Base-by-base conservation (phyloP, 2,888 invertebrate genomes). In the Chouioia cunea region DNA sequence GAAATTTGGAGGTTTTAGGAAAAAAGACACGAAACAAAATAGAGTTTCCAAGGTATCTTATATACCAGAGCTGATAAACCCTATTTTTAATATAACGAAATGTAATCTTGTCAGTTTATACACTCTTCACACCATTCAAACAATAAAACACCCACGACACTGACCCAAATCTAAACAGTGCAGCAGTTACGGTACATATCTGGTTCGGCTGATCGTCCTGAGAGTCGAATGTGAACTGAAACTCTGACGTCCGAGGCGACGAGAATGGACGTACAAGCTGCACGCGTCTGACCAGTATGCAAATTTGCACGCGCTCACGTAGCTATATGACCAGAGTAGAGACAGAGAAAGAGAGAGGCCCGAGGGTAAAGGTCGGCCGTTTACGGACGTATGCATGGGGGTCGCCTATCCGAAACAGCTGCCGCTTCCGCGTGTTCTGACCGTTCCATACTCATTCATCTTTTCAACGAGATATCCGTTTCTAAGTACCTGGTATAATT, bases 241-340 rank as follows among this genome's bases (percentile, higher is more conserved):
- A 53, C 53, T 53, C 22, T 6, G 22, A 53, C 15, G 22, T 14
- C 8, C 53, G 20, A 14, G 36, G 36, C 36, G 36, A 36, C 36
- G 36, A 36, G 36, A 36, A 36, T 36, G 10, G 36, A 36, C 36
- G 12, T 10, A 36, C 36, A 36, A 15, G 50, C 47, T 14, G n/a
- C 4, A 8, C 73, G 71, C 62, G 79, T 79, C 75, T 73, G 74
- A 76, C 78, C 75, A 67, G 79, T 80, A 80, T 80, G 80, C 74
- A 76, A 80, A 78, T 77, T 36, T 36, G 57, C 8, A 50, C 60
- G 64, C 74, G 76, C 8, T 50, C 60, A 62, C 73, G 75, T 6
- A 48, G n/a, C 1, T 23, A 62, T 47, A 27, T 68, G 36, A 36
- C 36, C 36, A 36, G 6, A 20, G 52, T 15, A 56, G 54, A 56